Evolutionary conservation across 2,113 vertebrate species (phyloP).

Genomic region (Callipepla californica): DNA sequence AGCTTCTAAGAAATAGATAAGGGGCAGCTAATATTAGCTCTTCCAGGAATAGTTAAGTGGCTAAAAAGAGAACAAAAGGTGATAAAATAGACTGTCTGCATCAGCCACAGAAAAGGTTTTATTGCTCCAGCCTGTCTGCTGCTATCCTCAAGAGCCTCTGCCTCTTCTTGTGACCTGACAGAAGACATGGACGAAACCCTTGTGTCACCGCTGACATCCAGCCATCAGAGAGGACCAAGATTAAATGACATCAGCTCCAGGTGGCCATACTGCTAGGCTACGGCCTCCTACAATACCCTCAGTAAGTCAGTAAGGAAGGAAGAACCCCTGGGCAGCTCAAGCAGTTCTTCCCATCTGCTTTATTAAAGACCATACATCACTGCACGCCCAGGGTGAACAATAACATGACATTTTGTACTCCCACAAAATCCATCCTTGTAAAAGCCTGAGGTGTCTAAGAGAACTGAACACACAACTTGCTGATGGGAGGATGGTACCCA

Average conservation of each 20-base stretch:
- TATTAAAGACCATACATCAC: not conserved
- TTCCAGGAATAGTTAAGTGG: slow-evolving; percentile 67
- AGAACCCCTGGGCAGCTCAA: not conserved
- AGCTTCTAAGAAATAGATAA: slow-evolving; percentile 42
- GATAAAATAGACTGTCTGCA: slow-evolving; percentile 49
- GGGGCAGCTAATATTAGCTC: slow-evolving; percentile 61
- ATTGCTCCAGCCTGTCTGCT: not conserved
- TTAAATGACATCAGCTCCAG: not conserved
- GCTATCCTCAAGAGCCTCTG: not conserved
- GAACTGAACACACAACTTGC: rapidly evolving
- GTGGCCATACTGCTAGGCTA: rapidly evolving
- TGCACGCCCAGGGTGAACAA: not conserved
- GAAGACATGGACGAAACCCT: not conserved
- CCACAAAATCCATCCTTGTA: not conserved
- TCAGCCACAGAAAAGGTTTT: slow-evolving; percentile 26
- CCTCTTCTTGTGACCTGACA: not conserved
- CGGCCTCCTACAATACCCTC: not conserved
- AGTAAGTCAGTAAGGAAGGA: not conserved
- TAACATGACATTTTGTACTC: rapidly evolving
- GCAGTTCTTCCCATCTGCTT: not conserved
- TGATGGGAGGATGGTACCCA: not conserved
- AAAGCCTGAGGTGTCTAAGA: not conserved
- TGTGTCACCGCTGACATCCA: not conserved
- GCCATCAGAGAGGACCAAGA: not conserved
- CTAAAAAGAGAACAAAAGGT: slow-evolving; percentile 71